Conservation (phyloP, 2,113 vertebrate genomes). For the Ctenodactylus gundi region DNA sequence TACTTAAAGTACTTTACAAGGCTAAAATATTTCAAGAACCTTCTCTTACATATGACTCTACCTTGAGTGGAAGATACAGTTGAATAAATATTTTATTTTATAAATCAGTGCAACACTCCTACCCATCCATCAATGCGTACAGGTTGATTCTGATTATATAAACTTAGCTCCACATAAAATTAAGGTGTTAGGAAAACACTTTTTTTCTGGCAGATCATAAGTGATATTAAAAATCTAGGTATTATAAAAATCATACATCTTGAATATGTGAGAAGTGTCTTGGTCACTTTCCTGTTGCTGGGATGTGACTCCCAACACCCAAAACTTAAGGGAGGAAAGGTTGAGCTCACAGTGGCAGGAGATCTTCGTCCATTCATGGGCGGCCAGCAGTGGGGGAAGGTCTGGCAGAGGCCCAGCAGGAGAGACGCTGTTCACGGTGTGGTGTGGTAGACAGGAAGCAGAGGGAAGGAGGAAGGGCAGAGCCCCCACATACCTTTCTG, state of each 20-base stretch:
- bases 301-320: too few species aligned
- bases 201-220: slow-evolving; percentile 26
- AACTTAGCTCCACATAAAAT: neutral
- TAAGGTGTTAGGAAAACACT: slow-evolving; percentile 17
- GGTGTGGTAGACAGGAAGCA: too few species aligned
- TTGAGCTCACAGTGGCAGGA: too few species aligned
- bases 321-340: too few species aligned
- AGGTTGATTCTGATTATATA: neutral
- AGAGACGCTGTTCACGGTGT: too few species aligned
- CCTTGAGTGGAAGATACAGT: neutral
- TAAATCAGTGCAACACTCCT: slow-evolving; percentile 8
- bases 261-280: neutral
- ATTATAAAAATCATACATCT: neutral
- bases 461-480: too few species aligned
- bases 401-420: too few species aligned
- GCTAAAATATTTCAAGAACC: slow-evolving; percentile 23
- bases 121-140: neutral
- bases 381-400: too few species aligned
- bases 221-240: neutral
- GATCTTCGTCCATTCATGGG: too few species aligned
- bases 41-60: neutral
- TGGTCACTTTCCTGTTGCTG: too few species aligned
- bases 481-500: too few species aligned
- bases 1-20: slow-evolving; percentile 19
- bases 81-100: slow-evolving; percentile 42